phyloP scores from a whole-genome alignment of 2,888 invertebrate genomes.

The Odontocolon sp. region DNA sequence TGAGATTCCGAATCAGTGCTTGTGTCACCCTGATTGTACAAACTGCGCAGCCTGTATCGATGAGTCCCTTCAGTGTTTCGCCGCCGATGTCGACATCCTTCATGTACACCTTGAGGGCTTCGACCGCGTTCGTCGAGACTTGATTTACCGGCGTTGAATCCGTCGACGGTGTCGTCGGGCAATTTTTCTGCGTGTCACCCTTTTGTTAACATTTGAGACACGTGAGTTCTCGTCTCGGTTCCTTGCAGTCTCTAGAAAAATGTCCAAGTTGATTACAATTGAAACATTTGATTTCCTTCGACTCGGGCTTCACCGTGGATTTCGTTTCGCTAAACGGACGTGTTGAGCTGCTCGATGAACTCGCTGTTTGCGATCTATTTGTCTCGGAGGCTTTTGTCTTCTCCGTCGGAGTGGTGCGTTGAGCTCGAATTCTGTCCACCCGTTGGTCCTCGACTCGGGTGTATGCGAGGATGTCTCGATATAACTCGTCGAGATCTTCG shows the following conservation, averaged over 20 bases:
- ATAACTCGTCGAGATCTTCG: neutral
- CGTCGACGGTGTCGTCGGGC: neutral
- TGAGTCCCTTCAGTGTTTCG: neutral
- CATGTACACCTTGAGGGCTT: neutral
- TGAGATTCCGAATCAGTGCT: neutral
- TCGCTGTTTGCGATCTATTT: neutral
- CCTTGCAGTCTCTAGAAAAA: neutral
- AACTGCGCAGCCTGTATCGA: conserved; percentile 23
- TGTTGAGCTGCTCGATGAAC: neutral
- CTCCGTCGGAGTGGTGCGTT: neutral
- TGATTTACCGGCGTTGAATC: neutral
- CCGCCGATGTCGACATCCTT: neutral
- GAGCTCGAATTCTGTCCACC: neutral
- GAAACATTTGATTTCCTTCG: neutral
- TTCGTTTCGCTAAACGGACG: neutral
- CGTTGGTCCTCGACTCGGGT: neutral
- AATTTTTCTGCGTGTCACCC: neutral
- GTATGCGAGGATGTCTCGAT: conserved; percentile 2
- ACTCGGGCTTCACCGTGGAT: neutral
- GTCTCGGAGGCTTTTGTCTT: neutral
- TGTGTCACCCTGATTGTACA: conserved; percentile 27
- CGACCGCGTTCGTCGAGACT: neutral
- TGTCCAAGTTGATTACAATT: conserved; percentile 10
- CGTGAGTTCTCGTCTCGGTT: neutral
- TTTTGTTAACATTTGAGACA: neutral